phyloP scores from a whole-genome alignment of 2,888 invertebrate genomes.

The Bembecia ichneumoniformis region DNA sequence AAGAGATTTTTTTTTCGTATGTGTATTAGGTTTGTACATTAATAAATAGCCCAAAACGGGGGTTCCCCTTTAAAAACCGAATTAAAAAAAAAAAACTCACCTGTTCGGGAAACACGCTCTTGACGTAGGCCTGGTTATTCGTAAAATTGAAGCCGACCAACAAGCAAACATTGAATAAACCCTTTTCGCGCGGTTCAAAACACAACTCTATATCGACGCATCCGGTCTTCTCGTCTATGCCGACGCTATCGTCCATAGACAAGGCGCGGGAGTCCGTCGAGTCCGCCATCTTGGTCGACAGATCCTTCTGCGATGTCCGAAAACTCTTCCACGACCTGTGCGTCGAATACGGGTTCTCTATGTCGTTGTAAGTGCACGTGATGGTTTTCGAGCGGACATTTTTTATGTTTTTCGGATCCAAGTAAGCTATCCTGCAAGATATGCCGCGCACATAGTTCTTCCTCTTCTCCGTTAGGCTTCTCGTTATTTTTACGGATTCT shows the following conservation, averaged over 20 bases:
- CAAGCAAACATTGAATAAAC: slow-evolving; percentile 78
- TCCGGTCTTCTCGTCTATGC: slow-evolving; percentile 55
- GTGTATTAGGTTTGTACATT: too few relatives aligned
- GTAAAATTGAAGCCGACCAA: slow-evolving; percentile 78
- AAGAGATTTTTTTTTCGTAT: too few relatives aligned
- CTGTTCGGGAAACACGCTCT: slow-evolving; percentile 77
- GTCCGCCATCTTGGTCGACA: slow-evolving; percentile 34
- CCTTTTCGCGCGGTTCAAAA: slow-evolving; percentile 45
- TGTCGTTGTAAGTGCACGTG: slow-evolving; percentile 50
- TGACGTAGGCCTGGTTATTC: slow-evolving; percentile 78
- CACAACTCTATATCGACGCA: slow-evolving; percentile 51
- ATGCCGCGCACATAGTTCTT: slow-evolving; percentile 78
- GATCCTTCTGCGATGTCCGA: slow-evolving; percentile 47
- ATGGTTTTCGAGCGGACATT: slow-evolving; percentile 42
- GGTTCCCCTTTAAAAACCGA: too few relatives aligned
- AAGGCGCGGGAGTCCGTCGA: slow-evolving; percentile 39
- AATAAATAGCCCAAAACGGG: too few relatives aligned
- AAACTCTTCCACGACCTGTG: slow-evolving; percentile 65
- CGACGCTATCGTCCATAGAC: slow-evolving; percentile 38
- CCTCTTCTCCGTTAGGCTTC: slow-evolving; percentile 74
- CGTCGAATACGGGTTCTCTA: slow-evolving; percentile 53
- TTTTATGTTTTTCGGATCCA: slow-evolving; percentile 43
- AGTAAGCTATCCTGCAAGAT: slow-evolving; percentile 68
- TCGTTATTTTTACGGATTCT: slow-evolving; percentile 67
- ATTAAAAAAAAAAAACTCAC: slow-evolving; percentile 46